Evolutionary conservation across 2,888 invertebrate species (phyloP), one percentile per base, ranked within the genome.

Genomic region (Homarus gammarus): DNA sequence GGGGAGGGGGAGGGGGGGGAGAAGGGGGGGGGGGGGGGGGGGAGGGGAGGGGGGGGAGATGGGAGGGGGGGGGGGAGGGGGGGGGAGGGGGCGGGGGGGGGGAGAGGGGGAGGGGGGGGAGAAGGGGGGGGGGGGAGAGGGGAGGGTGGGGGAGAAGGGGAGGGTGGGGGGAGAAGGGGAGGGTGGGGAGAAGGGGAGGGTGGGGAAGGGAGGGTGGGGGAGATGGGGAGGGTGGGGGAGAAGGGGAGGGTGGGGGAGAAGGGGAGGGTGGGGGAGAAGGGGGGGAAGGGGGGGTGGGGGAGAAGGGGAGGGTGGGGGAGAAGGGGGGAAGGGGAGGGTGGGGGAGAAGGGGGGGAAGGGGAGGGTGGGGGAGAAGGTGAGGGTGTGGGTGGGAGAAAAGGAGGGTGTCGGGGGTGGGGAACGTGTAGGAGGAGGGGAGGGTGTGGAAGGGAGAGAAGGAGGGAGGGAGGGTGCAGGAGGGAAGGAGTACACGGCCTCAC

Each of bases 1-100:
- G 64, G 64, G 64, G n/a, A 64, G n/a, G 64, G 64, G 64, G 64
- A 64, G n/a, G 64, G 64, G 64, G 64, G 64, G n/a, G 15, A 18
- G 15, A 18, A 64, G 64, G 64, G 64, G 64, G n/a, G n/a, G n/a
- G n/a, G n/a, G n/a, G n/a, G n/a, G n/a, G n/a, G n/a, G n/a, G n/a
- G n/a, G n/a, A n/a, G n/a, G n/a, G n/a, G n/a, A n/a, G n/a, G n/a
- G n/a, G n/a, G n/a, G n/a, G n/a, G n/a, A n/a, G n/a, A n/a, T n/a
- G n/a, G n/a, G n/a, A n/a, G n/a, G n/a, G n/a, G n/a, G n/a, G n/a
- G n/a, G n/a, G n/a, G n/a, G n/a, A n/a, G n/a, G n/a, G n/a, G n/a
- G n/a, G n/a, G n/a, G n/a, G n/a, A n/a, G n/a, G n/a, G n/a, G 56
- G 72, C 72, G 72, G 72, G 72, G 72, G 72, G 36, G 72, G 72